Percentiles rank a stretch among this genome's conserved stretches.
phyloP scores from a whole-genome alignment of 1,140 invertebrate species.

The Physella acuta region DNA sequence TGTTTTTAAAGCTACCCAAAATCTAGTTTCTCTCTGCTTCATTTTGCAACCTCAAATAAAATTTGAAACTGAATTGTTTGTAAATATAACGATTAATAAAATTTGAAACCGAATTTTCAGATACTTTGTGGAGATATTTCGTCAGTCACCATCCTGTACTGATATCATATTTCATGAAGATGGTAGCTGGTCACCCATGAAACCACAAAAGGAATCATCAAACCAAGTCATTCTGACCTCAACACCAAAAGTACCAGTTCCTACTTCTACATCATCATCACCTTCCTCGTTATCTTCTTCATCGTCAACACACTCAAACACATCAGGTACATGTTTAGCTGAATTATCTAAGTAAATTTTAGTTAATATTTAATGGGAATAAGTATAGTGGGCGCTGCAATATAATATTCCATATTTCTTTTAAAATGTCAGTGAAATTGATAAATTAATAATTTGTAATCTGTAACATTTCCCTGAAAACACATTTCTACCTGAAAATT shows the following conservation, averaged over 20 bases:
- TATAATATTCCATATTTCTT: too few relatives aligned
- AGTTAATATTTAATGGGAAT: slow-evolving; percentile 4
- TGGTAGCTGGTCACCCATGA: slow-evolving; percentile 83
- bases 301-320: neutral
- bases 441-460: too few relatives aligned
- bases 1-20: too few relatives aligned
- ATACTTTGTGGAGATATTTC: slow-evolving; percentile 54
- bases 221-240: slow-evolving; percentile 46
- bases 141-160: slow-evolving; percentile 46
- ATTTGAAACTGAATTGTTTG: neutral
- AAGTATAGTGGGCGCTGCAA: too few relatives aligned
- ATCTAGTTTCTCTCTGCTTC: too few relatives aligned
- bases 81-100: slow-evolving; percentile 5
- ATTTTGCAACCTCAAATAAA: neutral
- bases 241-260: slow-evolving; percentile 9
- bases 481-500: too few relatives aligned
- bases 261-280: slow-evolving; percentile 20
- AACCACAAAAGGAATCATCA: slow-evolving; percentile 57
- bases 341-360: slow-evolving; percentile 15
- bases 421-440: too few relatives aligned
- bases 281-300: too few relatives aligned
- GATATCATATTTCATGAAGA: slow-evolving; percentile 88
- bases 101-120: too few relatives aligned
- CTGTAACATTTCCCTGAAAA: too few relatives aligned
- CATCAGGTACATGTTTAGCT: slow-evolving; percentile 5